Evolutionary conservation across 2,113 vertebrate genomes (phyloP).

Genomic region (Tupaia tana): DNA sequence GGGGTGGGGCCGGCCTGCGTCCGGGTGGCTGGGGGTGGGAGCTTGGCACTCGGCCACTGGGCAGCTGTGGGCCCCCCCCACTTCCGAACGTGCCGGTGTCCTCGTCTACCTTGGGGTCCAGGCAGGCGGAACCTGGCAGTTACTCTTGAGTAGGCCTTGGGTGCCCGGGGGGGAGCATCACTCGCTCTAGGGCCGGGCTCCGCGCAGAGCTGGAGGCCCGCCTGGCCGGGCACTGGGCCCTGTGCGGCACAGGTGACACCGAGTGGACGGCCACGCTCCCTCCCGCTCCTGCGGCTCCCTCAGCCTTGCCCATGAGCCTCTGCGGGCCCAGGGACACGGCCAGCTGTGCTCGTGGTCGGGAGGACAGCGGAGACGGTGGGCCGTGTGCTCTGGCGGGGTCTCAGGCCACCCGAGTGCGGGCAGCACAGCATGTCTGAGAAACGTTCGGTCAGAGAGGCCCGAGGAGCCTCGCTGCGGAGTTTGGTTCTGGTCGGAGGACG

Average conservation of each 20-base stretch:
- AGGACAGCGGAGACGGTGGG: not conserved
- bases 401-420: not conserved
- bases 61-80: no score
- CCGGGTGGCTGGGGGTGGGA: no score
- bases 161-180: not conserved
- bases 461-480: not conserved
- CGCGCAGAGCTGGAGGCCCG: not conserved
- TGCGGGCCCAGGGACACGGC: no score
- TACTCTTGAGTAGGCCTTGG: not conserved
- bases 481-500: not conserved
- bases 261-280: no score
- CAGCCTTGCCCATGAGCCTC: no score
- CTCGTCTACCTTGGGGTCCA: no score
- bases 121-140: not conserved
- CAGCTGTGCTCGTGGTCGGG: not conserved
- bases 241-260: not conserved
- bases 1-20: no score
- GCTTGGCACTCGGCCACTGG: no score
- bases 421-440: no score
- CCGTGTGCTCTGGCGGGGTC: not conserved
- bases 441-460: no score
- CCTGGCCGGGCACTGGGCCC: fast-evolving
- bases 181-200: not conserved
- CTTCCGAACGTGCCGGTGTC: no score
- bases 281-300: no score